A percentile compares a stretch with the other conserved stretches of the same genome.
These are phyloP conservation scores for Crypturellus tataupa DNA, from an alignment of 2,797 vertebrate genomes.

Conservation along the genomic window DNA sequence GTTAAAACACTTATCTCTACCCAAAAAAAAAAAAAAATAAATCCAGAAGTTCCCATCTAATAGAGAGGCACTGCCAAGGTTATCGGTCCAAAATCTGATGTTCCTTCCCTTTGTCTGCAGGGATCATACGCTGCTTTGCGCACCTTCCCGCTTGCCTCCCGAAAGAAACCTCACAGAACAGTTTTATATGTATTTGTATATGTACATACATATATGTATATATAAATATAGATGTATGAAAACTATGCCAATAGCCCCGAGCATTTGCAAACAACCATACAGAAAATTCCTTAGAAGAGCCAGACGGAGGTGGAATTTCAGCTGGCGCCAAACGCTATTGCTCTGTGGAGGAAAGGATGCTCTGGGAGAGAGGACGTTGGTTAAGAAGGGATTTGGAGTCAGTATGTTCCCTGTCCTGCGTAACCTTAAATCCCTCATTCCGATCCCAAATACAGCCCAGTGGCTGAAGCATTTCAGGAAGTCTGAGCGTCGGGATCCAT, in stretches of 20 bases:
- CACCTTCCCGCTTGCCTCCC: constrained; percentile 4
- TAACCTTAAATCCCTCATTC: background rate
- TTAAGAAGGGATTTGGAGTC: background rate
- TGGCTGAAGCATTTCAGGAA: background rate
- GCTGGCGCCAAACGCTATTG: rapidly evolving
- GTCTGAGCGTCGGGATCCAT: constrained; percentile 1
- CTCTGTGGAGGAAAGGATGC: background rate
- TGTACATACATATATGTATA: background rate
- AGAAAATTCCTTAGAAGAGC: constrained; percentile 23
- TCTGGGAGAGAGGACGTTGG: background rate
- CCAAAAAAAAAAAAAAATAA: background rate
- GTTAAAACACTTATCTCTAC: background rate
- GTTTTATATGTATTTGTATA: background rate
- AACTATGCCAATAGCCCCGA: constrained; percentile 58
- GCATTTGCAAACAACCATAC: constrained; percentile 54
- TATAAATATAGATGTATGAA: background rate
- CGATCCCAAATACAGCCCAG: background rate
- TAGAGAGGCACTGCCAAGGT: constrained; percentile 13
- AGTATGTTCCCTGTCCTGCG: background rate
- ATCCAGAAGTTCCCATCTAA: constrained; percentile 35
- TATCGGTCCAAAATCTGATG: constrained; percentile 19
- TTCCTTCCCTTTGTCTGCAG: constrained; percentile 5
- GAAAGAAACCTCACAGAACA: background rate
- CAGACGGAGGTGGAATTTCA: constrained; percentile 34
- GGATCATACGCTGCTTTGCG: constrained; percentile 2